phyloP scores from a whole-genome alignment of 1,140 invertebrate species.

The Drosophila mauritiana region DNA sequence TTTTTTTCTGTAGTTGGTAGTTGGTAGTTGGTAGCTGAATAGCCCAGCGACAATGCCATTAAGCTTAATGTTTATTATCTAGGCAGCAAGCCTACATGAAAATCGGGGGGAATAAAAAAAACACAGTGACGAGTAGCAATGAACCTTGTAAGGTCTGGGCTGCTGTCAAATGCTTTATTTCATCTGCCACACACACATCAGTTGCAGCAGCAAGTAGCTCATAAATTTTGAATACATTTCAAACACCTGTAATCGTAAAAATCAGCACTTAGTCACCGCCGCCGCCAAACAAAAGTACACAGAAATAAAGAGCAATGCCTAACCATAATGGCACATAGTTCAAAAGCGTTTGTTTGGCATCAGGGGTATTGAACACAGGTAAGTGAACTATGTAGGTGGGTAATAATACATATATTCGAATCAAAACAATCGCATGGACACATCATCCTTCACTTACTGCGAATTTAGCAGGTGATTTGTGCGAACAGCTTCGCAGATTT shows the following conservation, averaged over 20 bases:
- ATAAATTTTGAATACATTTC: constrained; percentile 68
- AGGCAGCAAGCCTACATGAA: constrained; percentile 67
- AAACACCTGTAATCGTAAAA: constrained; percentile 48
- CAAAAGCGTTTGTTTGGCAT: constrained; percentile 16
- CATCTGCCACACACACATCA: constrained; percentile 36
- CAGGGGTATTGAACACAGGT: constrained; percentile 22
- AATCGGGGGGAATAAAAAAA: neutral
- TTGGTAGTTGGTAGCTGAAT: constrained; percentile 26
- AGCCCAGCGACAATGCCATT: constrained; percentile 69
- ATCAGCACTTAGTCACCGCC: constrained; percentile 33
- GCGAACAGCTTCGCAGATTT: constrained; percentile 7
- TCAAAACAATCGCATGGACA: constrained; percentile 6
- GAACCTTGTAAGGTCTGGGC: constrained; percentile 77
- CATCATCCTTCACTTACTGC: constrained; percentile 8
- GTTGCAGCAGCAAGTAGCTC: constrained; percentile 29
- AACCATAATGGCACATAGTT: constrained; percentile 10
- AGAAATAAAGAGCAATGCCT: constrained; percentile 27
- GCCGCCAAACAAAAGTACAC: constrained; percentile 19
- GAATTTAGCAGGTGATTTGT: constrained; percentile 15
- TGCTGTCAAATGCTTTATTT: constrained; percentile 42
- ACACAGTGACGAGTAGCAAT: constrained; percentile 75
- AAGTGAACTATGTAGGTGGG: constrained; percentile 28
- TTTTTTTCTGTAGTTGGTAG: constrained; percentile 2
- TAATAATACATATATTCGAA: constrained; percentile 8
- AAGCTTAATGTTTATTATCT: constrained; percentile 73